A percentile compares a stretch with the other conserved stretches of the same genome.
Evolutionary conservation across 2,113 vertebrate species (phyloP).

Genomic region (Theristicus caerulescens): DNA sequence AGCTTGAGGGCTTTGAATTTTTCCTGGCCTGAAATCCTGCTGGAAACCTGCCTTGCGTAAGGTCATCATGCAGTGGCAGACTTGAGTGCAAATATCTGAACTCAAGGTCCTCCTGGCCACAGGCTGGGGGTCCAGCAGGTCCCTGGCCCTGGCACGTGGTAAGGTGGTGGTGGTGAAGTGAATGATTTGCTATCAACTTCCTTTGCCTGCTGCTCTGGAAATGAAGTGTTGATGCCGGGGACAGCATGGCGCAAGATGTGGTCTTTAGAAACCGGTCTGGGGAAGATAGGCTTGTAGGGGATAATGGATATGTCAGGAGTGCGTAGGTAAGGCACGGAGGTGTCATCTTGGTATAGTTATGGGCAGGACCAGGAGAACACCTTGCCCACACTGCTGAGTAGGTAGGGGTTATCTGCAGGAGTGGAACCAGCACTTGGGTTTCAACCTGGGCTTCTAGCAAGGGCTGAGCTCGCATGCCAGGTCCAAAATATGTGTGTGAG

Average conservation of each 20-base stretch:
- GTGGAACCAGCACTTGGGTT: background rate
- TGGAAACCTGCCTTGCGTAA: background rate
- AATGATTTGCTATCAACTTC: background rate
- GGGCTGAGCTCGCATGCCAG: background rate
- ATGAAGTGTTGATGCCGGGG: background rate
- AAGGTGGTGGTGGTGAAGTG: background rate
- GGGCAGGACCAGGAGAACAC: background rate
- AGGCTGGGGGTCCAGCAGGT: background rate
- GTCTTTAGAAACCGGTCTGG: background rate
- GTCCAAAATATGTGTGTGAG: background rate
- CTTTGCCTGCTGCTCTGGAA: background rate
- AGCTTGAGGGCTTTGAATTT: background rate
- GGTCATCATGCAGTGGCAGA: background rate
- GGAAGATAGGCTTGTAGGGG: background rate
- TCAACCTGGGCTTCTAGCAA: background rate
- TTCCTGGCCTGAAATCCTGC: background rate
- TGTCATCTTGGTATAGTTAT: background rate
- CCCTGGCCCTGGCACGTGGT: background rate
- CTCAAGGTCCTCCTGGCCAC: background rate
- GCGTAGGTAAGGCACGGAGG: background rate
- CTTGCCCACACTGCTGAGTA: background rate
- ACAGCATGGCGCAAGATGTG: background rate
- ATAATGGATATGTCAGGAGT: rapidly evolving
- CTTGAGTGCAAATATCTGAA: background rate
- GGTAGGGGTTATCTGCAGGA: background rate